Base-by-base conservation (phyloP, 2,797 vertebrate species). In the Microctenopoma steveboyesi region DNA sequence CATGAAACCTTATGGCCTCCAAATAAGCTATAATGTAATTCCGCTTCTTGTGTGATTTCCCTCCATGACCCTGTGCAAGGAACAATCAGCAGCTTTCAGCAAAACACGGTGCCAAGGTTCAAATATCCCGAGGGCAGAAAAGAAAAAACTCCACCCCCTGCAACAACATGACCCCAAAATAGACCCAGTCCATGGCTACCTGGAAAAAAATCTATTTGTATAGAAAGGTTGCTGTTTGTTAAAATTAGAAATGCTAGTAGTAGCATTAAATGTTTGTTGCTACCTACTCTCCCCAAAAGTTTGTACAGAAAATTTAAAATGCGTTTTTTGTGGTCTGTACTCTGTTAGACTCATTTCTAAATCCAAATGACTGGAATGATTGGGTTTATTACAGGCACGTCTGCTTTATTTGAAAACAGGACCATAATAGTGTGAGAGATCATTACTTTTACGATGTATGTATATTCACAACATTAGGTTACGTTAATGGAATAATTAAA, bases 21-120 rank as follows among this genome's bases (percentile, higher is more conserved):
- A 92, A 92, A 92, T 92, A 89, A 92, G 90, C 89, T 67, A 64
- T 91, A 93, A 92, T 90, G 87, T 92, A 82, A 92, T 92, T 91
- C 84, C 65, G 55, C 85, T 81, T 90, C 86, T 82, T 71, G 64
- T 88, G 88, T 89, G 91, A 91, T 89, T 91, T 84, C 74, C 83
- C 86, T 82, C 51, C 57, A 3, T 91, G 92, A 93, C 92, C 91
- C 88, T 64, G 79, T 45, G 61, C 59, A 40, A 60, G 69, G 72
- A 86, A 84, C 88, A 88, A 90, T 92, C 90, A 88, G 89, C 89
- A 88, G 76, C 70, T 90, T 88, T 93, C 88, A 88, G 84, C 82
- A 77, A 79, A 85, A 91, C 79, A 82, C 10, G 25, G 73, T 78
- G 88, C 84, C 87, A 90, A 85, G 87, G 88, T 90, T 92, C 88